Evolutionary conservation across 2,888 invertebrate species (phyloP).

Genomic region (Apamea crenata): DNA sequence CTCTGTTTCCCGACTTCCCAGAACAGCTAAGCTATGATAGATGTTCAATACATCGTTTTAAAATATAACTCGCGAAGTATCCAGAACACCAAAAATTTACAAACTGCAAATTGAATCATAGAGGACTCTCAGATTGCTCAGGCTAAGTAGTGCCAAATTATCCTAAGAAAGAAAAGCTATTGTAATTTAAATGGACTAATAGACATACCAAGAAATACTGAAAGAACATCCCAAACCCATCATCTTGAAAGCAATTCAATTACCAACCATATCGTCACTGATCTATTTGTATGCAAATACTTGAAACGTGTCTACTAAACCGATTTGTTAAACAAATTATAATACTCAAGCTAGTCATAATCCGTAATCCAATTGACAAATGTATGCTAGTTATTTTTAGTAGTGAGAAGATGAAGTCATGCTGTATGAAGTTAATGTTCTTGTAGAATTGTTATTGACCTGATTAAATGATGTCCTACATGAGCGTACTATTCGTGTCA

Average conservation of each 20-base stretch:
- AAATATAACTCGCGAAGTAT: neutral
- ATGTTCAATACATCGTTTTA: neutral
- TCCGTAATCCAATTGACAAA: constrained; percentile 58
- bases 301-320: constrained; percentile 42
- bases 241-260: constrained; percentile 49
- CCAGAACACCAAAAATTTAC: neutral
- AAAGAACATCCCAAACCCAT: constrained; percentile 30
- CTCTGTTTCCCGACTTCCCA: neutral
- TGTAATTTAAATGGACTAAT: constrained; percentile 6
- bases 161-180: neutral
- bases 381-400: constrained; percentile 59
- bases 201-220: constrained; percentile 3
- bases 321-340: constrained; percentile 52
- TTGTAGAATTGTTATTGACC: constrained; percentile 57
- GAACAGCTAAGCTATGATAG: neutral
- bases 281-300: constrained; percentile 65
- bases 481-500: constrained; percentile 25
- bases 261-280: constrained; percentile 51
- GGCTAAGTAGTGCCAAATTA: neutral
- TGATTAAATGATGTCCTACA: constrained; percentile 54
- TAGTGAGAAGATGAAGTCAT: constrained; percentile 61
- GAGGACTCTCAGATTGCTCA: neutral
- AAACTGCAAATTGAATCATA: neutral
- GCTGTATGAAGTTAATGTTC: constrained; percentile 34
- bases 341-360: constrained; percentile 47